Evolutionary conservation across 2,888 invertebrate species (phyloP), one percentile per base, ranked within the genome.

Genomic region (Spisula subtruncata): DNA sequence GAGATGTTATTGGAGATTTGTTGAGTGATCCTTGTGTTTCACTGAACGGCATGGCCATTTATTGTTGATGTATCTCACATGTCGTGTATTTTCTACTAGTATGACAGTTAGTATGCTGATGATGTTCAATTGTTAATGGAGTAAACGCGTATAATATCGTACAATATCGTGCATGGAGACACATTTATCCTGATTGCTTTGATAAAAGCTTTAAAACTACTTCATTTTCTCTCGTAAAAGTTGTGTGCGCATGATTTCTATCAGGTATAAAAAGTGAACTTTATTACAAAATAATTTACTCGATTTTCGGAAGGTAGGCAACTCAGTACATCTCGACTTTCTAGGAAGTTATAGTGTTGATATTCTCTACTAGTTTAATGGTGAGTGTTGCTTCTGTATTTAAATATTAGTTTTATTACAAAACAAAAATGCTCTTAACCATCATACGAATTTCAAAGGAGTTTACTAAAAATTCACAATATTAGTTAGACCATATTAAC

Each of bases 81-180:
- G 6, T 25, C 25, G 60, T 66, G 41, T 41, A 41, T 41, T 41
- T 41, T 8, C 41, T 41, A 66, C n/a, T 66, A 12, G 60, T 66
- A 25, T 66, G 60, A 66, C 60, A 66, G 60, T 66, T n/a, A 25
- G 10, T 66, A 41, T 41, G 10, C 60, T 66, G 60, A 41, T 66
- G 60, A 66, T 66, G 60, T 66, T 66, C 60, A 25, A 25, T 66
- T 66, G 60, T 66, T 66, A 66, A 66, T 66, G 60, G 60, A 66
- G n/a, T 66, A 66, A 66, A 25, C 6, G 20, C 25, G 60, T 66
- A 66, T 8, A 66, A 66, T 66, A 66, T 25, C 10, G 60, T 66
- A 66, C 20, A 66, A 66, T 66, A 66, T 25, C 10, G 60, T n/a
- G 60, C 25, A 66, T 66, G 60, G n/a, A 12, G n/a, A 66, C 60